phyloP scores from a whole-genome alignment of 2,888 invertebrate species.

The Leucoma salicis region DNA sequence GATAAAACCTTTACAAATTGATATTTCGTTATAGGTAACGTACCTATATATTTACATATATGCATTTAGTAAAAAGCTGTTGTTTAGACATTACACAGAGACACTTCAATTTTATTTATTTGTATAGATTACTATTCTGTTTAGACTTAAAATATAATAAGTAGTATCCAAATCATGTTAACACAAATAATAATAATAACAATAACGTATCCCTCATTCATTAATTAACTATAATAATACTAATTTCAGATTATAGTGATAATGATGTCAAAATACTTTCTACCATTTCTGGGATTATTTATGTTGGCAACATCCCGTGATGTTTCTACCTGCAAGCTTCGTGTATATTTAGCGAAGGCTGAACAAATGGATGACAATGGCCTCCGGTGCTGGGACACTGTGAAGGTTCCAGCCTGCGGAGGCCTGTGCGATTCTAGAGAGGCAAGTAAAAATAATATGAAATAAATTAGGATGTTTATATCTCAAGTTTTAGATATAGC shows the following conservation, averaged over 20 bases:
- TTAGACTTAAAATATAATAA: too few species aligned
- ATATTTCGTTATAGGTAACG: too few species aligned
- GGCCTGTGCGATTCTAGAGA: constrained; percentile 93
- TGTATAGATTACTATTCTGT: too few species aligned
- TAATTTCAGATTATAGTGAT: constrained; percentile 17
- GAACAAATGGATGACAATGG: constrained; percentile 84
- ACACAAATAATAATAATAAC: too few species aligned
- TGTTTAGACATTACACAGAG: too few species aligned
- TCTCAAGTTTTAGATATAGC: neutral
- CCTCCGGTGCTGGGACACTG: constrained; percentile 87
- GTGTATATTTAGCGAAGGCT: constrained; percentile 85
- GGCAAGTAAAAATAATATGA: constrained; percentile 57
- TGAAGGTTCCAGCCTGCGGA: constrained; percentile 90
- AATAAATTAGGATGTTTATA: neutral
- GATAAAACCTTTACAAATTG: too few species aligned
- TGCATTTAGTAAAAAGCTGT: too few species aligned
- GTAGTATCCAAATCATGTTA: too few species aligned
- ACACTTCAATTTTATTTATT: too few species aligned
- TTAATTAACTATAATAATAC: too few species aligned
- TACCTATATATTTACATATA: too few species aligned
- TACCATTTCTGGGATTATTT: constrained; percentile 21
- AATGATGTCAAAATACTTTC: constrained; percentile 6
- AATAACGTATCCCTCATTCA: too few species aligned
- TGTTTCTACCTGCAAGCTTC: constrained; percentile 79
- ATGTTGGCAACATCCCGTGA: constrained; percentile 19